Base-by-base conservation (phyloP, 2,888 invertebrate genomes). In the Meteorus colon region DNA sequence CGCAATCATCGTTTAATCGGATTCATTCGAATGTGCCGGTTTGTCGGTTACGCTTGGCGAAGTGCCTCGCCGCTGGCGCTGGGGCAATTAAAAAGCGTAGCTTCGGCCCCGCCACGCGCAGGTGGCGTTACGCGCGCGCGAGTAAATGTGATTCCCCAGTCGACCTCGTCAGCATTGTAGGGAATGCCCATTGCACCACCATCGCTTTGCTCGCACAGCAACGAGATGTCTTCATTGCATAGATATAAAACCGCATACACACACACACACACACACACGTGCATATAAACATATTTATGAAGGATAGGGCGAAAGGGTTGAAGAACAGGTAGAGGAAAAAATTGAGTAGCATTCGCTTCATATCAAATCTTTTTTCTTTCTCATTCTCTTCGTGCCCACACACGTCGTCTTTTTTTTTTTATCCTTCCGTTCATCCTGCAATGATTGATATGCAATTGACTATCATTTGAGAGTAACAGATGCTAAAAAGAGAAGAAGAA, bases 1-100 rank as follows among this genome's bases (percentile, higher is more conserved):
- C 77, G 77, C 80, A 81, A 79, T 81, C 79, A 81, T 81, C 78
- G 79, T 78, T 81, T 81, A 79, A 81, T 81, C 79, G 78, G 80
- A 81, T 81, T 81, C 80, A 78, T 81, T 78, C 75, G 77, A 78
- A 78, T 76, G 78, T 76, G 77, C 79, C 73, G 74, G 73, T 75
- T 81, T 81, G 78, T 81, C 78, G 77, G 80, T 81, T 79, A 81
- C 75, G 79, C 77, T 81, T 63, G 74, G 74, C 70, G 73, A 74
- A 79, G 78, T 81, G 76, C 77, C 77, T 81, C 24, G 74, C 74
- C 74, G 62, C 62, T 59, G 62, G 74, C 74, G 62, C 60, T 31
- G 68, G 19, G 62, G 74, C 74, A 74, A 74, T 74, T 74, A 74
- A 74, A 74, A 74, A 74, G 62, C 74, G 68, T 60, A 73, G 73